Conservation (phyloP, 2,113 vertebrate genomes). For the Himantopus leucocephalus region DNA sequence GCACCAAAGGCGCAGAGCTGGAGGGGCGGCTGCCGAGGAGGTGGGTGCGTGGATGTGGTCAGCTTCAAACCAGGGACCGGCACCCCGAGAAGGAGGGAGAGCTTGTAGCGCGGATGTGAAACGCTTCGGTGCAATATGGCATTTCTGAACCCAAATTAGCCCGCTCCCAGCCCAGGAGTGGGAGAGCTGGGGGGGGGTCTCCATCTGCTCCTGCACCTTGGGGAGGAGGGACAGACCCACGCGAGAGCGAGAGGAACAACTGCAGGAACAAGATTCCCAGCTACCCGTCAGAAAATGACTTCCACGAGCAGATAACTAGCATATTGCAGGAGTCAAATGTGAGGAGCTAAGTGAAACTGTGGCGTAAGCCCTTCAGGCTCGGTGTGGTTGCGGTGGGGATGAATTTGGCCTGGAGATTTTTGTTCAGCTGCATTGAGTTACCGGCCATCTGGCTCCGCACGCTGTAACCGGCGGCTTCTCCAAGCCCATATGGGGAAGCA, state of each 20-base stretch:
- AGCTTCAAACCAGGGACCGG: not conserved
- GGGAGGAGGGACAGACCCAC: rapidly evolving
- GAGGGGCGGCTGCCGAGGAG: rapidly evolving
- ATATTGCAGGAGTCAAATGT: not conserved
- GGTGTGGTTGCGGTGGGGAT: not conserved
- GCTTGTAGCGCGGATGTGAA: rapidly evolving
- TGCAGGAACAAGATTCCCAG: not conserved
- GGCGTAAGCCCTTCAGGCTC: not conserved
- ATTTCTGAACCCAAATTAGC: not conserved
- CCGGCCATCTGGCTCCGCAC: constrained; percentile 54
- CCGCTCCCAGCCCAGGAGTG: not conserved
- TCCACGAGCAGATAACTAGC: not conserved
- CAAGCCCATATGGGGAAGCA: constrained; percentile 59
- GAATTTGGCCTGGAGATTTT: constrained; percentile 15
- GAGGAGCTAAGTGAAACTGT: not conserved
- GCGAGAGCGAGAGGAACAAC: not conserved
- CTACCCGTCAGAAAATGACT: not conserved
- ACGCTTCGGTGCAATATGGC: rapidly evolving
- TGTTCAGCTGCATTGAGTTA: constrained; percentile 45
- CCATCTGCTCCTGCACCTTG: not conserved
- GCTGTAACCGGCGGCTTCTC: not conserved
- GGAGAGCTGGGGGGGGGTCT: not conserved
- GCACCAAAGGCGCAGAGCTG: not conserved
- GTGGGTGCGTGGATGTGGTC: rapidly evolving
- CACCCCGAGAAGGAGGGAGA: rapidly evolving